Evolutionary conservation across 2,888 invertebrate species (phyloP).

Genomic region (Stomorhina lunata): DNA sequence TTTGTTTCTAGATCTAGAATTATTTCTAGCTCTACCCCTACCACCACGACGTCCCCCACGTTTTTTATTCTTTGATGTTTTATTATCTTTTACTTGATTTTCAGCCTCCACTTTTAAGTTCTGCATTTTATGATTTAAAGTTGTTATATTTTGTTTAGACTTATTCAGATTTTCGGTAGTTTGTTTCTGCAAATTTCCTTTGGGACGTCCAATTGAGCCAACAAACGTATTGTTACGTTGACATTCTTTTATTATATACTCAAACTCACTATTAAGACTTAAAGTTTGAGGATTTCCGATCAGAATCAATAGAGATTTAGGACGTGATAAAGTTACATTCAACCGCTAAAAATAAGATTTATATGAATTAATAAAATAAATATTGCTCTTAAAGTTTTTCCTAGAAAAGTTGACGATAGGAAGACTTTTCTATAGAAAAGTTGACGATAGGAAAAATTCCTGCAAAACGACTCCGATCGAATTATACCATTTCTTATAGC

Average conservation of each 20-base stretch:
- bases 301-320: constrained; percentile 82
- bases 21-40: too few species aligned
- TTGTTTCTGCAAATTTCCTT: neutral
- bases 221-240: constrained; percentile 56
- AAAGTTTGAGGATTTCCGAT: constrained; percentile 80
- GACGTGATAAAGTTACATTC: constrained; percentile 84
- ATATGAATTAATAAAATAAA: neutral
- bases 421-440: too few species aligned
- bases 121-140: neutral
- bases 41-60: neutral
- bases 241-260: constrained; percentile 74
- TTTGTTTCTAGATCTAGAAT: too few species aligned
- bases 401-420: neutral
- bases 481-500: too few species aligned
- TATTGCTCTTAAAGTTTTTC: too few species aligned
- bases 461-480: too few species aligned
- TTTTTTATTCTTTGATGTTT: neutral
- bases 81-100: neutral
- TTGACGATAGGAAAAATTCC: too few species aligned
- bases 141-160: neutral
- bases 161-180: neutral
- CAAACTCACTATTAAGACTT: constrained; percentile 72
- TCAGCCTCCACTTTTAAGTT: neutral
- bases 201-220: neutral
- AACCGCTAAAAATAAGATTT: constrained; percentile 80